Base-by-base conservation (phyloP, 2,797 vertebrate species). In the Paguma larvata region DNA sequence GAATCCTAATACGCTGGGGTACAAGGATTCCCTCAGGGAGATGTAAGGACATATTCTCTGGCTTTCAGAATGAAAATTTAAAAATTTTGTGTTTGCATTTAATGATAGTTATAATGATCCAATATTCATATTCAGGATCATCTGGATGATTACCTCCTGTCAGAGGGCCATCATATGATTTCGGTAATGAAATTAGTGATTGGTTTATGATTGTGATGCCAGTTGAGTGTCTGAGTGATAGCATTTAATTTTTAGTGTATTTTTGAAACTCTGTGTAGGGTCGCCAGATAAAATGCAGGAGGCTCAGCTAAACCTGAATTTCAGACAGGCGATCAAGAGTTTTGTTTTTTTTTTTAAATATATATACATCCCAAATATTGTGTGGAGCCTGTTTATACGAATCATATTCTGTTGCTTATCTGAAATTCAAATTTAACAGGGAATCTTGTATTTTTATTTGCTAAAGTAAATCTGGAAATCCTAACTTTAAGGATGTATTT, bases 351-450 rank as follows among this genome's bases (percentile, higher is more conserved):
- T 48, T 48, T 48, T 90, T 80, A 34, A 14, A 46, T 41, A 27
- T 75, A 89, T 70, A 3, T 67, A 1, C 16, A 5, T 56, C 27
- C 14, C 34, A 59, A 65, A 85, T 85, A 80, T 80, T 94, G 18
- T 23, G 41, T 5, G 41, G 62, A 14, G 15, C 56, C 41, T 72
- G 44, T 16, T 96, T 68, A 90, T n/a, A 63, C 12, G 41, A 73
- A 68, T 73, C 2, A 68, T 59, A 63, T 91, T 46, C 89, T 91
- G 19, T 80, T 84, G 4, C 80, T 87, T 65, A 23, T 23, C 34
- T 93, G 44, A 94, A 94, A 94, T 79, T 27, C 21, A 67, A 48
- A 91, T 84, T 85, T 80, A 92, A 59, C 25, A 77, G 19, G 34
- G 21, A 6, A 46, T 51, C 2, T 30, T 51, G 0, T 95, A 56